Evolutionary conservation across 2,888 invertebrate genomes (phyloP).

Genomic region (Dicyrtomina minuta): DNA sequence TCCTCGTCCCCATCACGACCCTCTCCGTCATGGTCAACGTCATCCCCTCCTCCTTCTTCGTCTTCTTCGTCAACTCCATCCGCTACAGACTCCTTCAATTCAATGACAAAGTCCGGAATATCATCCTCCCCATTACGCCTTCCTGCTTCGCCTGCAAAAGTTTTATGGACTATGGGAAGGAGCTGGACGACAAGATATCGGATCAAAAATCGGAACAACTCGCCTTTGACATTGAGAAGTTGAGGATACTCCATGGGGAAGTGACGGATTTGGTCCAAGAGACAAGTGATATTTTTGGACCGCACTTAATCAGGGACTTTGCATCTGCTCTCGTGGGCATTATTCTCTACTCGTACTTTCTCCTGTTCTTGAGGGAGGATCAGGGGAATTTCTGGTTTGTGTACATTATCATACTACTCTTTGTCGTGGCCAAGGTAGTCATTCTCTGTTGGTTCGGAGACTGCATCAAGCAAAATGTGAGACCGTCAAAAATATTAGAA

Average conservation of each 20-base stretch:
- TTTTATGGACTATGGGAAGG: constrained; percentile 44
- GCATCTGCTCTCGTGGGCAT: constrained; percentile 38
- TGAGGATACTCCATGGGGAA: constrained; percentile 46
- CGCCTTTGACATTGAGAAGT: constrained; percentile 43
- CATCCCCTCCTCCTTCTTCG: constrained; percentile 41
- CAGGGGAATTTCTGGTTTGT: constrained; percentile 34
- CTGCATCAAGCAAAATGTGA: constrained; percentile 20
- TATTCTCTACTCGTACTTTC: constrained; percentile 43
- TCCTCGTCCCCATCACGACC: constrained; percentile 36
- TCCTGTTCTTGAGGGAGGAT: constrained; percentile 33
- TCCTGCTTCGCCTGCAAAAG: constrained; percentile 38
- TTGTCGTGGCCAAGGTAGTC: constrained; percentile 39
- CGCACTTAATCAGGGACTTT: constrained; percentile 46
- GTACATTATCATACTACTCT: constrained; percentile 38
- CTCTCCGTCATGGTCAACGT: constrained; percentile 26
- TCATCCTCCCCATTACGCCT: constrained; percentile 38
- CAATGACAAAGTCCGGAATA: constrained; percentile 39
- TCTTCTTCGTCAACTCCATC: constrained; percentile 47
- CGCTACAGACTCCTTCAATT: constrained; percentile 43
- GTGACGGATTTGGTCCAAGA: constrained; percentile 34
- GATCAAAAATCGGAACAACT: constrained; percentile 33
- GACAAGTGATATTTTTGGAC: constrained; percentile 46
- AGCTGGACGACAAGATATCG: constrained; percentile 33
- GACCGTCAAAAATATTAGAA: constrained; percentile 25
- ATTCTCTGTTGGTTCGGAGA: constrained; percentile 39